Percentiles rank a stretch among this genome's conserved stretches.
Conservation (phyloP, 2,113 vertebrate genomes). For the Cichladusa arquata region DNA sequence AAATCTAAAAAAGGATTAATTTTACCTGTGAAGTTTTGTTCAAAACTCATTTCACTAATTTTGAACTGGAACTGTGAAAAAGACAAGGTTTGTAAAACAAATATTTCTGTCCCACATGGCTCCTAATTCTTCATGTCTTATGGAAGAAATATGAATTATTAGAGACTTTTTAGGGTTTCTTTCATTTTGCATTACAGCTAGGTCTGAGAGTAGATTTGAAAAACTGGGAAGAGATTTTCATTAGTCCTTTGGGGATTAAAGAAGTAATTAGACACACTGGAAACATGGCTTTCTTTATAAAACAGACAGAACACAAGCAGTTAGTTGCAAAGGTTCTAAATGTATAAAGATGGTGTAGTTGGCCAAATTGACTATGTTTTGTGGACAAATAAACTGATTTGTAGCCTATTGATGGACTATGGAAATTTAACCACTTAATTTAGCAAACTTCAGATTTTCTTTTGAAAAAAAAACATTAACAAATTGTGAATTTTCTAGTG, state of each 20-base stretch:
- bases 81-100: not conserved
- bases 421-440: not conserved
- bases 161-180: not conserved
- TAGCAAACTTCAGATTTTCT: not conserved
- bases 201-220: not conserved
- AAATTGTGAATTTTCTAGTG: not conserved
- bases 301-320: not conserved
- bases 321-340: not conserved
- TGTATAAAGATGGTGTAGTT: not conserved
- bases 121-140: not conserved
- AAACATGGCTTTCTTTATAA: not conserved
- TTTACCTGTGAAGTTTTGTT: not conserved
- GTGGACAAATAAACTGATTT: not conserved
- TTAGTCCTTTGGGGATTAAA: not conserved
- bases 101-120: fast-evolving
- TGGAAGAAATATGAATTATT: not conserved
- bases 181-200: not conserved
- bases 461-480: not conserved
- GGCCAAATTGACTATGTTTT: not conserved
- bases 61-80: not conserved
- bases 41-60: not conserved
- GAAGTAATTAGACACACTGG: not conserved
- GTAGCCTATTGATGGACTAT: not conserved
- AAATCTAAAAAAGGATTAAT: not conserved
- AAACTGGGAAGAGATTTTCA: not conserved